Percentiles rank a stretch among this genome's conserved stretches.
These are phyloP conservation scores for Holacanthella duospinosa DNA, from an alignment of 2,888 invertebrate species.

Conservation along the genomic window DNA sequence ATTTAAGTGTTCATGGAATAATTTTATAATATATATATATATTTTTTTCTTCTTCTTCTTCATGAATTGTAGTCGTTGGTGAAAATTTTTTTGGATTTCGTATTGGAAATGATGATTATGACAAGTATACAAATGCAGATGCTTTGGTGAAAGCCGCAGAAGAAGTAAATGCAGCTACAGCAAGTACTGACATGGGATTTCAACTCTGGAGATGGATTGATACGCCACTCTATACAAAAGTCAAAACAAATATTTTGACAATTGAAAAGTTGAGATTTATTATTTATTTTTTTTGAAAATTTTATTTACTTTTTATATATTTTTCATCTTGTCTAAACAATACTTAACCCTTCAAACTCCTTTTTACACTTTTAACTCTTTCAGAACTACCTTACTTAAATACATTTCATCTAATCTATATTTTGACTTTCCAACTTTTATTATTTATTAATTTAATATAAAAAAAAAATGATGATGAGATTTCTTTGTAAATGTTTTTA, in stretches of 20 bases:
- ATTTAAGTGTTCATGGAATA: too few relatives aligned
- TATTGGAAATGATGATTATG: constrained; percentile 4
- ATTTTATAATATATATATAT: background rate
- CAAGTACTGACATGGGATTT: constrained; percentile 1
- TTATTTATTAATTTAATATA: too few relatives aligned
- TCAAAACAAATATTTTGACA: constrained; percentile 56
- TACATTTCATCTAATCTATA: too few relatives aligned
- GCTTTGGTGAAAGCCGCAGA: constrained; percentile 3
- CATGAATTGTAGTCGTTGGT: constrained; percentile 21
- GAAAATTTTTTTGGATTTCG: constrained; percentile 20
- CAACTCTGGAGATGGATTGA: constrained; percentile 60
- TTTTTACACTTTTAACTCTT: too few relatives aligned
- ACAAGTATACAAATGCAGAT: background rate
- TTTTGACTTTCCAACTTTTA: too few relatives aligned
- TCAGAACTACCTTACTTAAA: too few relatives aligned
- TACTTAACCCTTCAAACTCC: background rate
- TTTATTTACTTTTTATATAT: background rate
- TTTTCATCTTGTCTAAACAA: background rate
- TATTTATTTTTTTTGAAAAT: background rate
- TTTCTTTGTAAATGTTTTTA: too few relatives aligned
- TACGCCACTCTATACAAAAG: constrained; percentile 59
- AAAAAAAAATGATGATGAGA: too few relatives aligned
- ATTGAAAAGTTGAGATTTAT: constrained; percentile 52
- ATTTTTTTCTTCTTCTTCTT: background rate
- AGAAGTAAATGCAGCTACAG: constrained; percentile 1